Percentiles rank a stretch among this genome's conserved stretches.
Evolutionary conservation across 2,888 invertebrate species (phyloP).

Genomic region (Clepsis dumicolana): DNA sequence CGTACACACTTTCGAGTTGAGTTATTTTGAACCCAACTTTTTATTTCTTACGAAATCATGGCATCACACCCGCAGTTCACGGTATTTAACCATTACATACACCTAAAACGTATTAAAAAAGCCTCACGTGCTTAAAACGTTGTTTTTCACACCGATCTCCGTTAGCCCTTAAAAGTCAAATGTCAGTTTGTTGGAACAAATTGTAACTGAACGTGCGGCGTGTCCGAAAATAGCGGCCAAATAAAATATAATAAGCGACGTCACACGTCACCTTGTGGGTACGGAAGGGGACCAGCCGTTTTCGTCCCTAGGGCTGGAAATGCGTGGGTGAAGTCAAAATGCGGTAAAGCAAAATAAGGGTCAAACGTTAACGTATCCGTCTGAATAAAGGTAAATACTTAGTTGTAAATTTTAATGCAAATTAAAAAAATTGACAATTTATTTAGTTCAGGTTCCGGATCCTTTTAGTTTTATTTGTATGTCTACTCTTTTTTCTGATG

Average conservation of each 20-base stretch:
- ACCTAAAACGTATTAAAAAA: too few species aligned
- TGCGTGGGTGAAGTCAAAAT: neutral
- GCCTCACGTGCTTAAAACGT: neutral
- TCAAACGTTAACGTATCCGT: neutral
- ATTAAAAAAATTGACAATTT: too few species aligned
- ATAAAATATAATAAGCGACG: slow-evolving; percentile 14
- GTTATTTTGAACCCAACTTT: too few species aligned
- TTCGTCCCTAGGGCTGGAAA: neutral
- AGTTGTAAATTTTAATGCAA: too few species aligned
- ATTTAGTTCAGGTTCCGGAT: too few species aligned
- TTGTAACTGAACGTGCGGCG: neutral
- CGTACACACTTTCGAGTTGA: too few species aligned
- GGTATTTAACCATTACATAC: too few species aligned
- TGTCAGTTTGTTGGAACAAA: neutral
- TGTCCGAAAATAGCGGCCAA: slow-evolving; percentile 1
- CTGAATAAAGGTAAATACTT: too few species aligned
- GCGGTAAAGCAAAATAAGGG: neutral
- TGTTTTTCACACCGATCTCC: neutral
- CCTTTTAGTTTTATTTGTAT: too few species aligned
- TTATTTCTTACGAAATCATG: too few species aligned
- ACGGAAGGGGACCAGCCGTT: neutral
- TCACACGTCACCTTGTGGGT: neutral
- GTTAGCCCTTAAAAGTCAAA: slow-evolving; percentile 13
- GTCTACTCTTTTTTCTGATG: too few species aligned
- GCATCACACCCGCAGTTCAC: too few species aligned